A percentile compares a stretch with the other conserved stretches of the same genome.
Conservation (phyloP, 2,797 vertebrate species). For the Brotula barbata region DNA sequence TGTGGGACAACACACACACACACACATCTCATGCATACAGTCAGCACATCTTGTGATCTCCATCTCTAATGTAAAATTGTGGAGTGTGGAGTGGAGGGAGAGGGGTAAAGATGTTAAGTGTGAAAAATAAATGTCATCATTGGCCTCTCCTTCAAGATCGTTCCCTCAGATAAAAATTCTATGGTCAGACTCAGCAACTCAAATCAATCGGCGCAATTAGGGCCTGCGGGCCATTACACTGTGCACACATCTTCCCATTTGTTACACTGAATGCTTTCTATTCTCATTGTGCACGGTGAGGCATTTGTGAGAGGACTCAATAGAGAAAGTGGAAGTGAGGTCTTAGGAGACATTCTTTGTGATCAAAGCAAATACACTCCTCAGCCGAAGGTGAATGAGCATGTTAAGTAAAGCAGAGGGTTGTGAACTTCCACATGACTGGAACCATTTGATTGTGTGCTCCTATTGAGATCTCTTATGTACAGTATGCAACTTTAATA, state of each 20-base stretch:
- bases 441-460: background rate
- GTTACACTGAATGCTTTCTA: constrained; percentile 55
- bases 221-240: constrained; percentile 62
- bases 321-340: constrained; percentile 49
- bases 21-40: constrained; percentile 24
- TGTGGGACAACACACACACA: constrained; percentile 23
- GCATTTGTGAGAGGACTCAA: constrained; percentile 57
- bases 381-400: constrained; percentile 62
- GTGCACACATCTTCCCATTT: constrained; percentile 58
- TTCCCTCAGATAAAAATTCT: constrained; percentile 66
- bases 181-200: constrained; percentile 58
- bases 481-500: too few relatives aligned
- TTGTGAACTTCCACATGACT: constrained; percentile 1
- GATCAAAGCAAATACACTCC: constrained; percentile 50
- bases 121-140: constrained; percentile 77
- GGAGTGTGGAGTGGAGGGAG: constrained; percentile 25
- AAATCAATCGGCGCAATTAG: constrained; percentile 72
- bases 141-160: constrained; percentile 63
- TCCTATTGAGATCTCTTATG: too few relatives aligned
- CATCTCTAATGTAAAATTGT: constrained; percentile 70
- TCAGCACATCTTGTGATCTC: constrained; percentile 70
- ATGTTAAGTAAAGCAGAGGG: constrained; percentile 35
- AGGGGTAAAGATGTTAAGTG: constrained; percentile 66
- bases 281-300: constrained; percentile 58
- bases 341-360: constrained; percentile 63